These are phyloP conservation scores for Takifugu rubripes DNA, from an alignment of 2,797 vertebrate genomes.

Conservation along the genomic window DNA sequence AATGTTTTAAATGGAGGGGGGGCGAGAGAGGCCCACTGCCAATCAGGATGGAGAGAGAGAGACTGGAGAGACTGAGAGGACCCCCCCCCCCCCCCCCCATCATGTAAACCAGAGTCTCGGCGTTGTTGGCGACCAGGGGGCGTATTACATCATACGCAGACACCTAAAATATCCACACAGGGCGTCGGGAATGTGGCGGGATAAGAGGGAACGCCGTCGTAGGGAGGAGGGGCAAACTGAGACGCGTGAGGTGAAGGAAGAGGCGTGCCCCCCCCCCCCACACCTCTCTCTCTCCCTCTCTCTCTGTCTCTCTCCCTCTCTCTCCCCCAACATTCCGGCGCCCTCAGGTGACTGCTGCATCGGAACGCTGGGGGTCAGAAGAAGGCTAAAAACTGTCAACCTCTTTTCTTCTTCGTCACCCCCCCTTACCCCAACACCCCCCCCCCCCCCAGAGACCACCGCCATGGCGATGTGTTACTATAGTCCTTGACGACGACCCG, in stretches of 20 bases:
- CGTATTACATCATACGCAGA: no score
- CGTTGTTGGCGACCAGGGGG: no score
- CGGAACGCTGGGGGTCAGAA: slow-evolving; percentile 8
- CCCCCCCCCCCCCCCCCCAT: background rate
- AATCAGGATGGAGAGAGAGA: slow-evolving; percentile 11
- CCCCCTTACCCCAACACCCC: background rate
- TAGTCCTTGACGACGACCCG: background rate
- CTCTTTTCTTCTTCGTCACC: slow-evolving; percentile 1
- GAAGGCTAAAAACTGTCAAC: slow-evolving; percentile 23
- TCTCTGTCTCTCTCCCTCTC: slow-evolving; percentile 1
- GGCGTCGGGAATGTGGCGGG: no score
- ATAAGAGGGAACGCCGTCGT: no score
- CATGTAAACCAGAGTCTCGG: background rate
- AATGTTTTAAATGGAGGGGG: slow-evolving; percentile 59
- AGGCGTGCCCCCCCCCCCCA: slow-evolving; percentile 11
- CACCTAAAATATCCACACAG: no score
- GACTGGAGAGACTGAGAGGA: background rate
- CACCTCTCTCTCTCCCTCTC: background rate
- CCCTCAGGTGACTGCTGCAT: slow-evolving; percentile 41
- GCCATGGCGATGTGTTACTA: background rate
- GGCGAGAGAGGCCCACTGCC: slow-evolving; percentile 37
- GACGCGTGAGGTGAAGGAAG: background rate
- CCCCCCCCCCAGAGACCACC: background rate
- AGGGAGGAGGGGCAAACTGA: background rate
- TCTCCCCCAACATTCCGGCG: slow-evolving; percentile 16